Conservation (phyloP, 2,113 vertebrate species). For the Amblyopsis rosae region DNA sequence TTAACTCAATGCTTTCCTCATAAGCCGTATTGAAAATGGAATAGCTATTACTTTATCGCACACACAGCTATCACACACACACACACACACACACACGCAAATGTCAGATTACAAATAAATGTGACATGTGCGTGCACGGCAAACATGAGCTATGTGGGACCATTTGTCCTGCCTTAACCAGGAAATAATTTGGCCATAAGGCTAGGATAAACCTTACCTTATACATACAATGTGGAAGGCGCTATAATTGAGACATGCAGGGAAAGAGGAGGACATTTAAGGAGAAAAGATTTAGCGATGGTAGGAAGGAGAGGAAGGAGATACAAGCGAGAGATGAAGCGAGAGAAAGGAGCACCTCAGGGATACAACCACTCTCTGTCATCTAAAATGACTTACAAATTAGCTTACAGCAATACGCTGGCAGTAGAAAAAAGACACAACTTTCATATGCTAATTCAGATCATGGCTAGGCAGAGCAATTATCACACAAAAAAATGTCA, state of each 20-base stretch:
- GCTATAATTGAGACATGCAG: constrained; percentile 54
- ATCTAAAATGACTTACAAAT: constrained; percentile 77
- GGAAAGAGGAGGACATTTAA: not conserved
- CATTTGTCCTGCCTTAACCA: constrained; percentile 31
- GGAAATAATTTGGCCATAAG: constrained; percentile 39
- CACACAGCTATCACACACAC: no score
- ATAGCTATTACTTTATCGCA: no score
- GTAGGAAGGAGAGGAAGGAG: constrained; percentile 2
- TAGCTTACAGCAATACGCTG: constrained; percentile 64
- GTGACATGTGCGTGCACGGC: not conserved
- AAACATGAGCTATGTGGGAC: constrained; percentile 12
- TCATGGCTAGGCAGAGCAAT: constrained; percentile 64
- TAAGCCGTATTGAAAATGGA: no score
- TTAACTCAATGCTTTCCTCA: no score
- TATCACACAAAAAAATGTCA: constrained; percentile 57
- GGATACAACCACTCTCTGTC: constrained; percentile 70
- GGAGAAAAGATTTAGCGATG: constrained; percentile 1
- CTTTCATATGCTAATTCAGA: constrained; percentile 76
- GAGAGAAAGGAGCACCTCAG: constrained; percentile 51
- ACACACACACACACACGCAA: no score
- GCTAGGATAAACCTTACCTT: constrained; percentile 4
- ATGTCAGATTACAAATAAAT: no score
- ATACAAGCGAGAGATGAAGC: constrained; percentile 16
- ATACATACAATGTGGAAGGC: constrained; percentile 32
- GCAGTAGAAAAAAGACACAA: constrained; percentile 36